Conservation (phyloP, 2,888 invertebrate species). For the Amphipyra berbera region DNA sequence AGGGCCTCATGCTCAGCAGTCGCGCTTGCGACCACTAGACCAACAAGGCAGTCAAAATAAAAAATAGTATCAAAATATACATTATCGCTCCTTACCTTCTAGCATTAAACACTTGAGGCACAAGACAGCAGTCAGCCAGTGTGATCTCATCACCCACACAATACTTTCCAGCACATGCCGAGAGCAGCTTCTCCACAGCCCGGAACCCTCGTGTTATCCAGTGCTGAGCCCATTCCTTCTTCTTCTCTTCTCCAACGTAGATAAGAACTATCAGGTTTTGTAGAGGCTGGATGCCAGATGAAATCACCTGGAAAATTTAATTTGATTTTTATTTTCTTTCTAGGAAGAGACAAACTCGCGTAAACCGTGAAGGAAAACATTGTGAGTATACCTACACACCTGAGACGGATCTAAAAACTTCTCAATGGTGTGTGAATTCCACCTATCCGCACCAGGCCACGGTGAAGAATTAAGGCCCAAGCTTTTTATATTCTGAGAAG, state of each 20-base stretch:
- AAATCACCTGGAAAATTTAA: slow-evolving; percentile 90
- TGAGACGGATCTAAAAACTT: too few species aligned
- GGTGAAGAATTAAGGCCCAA: too few species aligned
- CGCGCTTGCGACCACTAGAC: too few species aligned
- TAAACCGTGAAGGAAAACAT: too few species aligned
- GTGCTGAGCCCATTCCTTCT: slow-evolving; percentile 97
- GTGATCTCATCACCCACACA: slow-evolving; percentile 98
- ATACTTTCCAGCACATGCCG: slow-evolving; percentile 96
- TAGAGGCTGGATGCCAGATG: slow-evolving; percentile 98
- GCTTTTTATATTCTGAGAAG: too few species aligned
- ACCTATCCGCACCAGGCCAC: too few species aligned
- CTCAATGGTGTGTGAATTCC: too few species aligned
- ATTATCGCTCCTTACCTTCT: slow-evolving; percentile 90
- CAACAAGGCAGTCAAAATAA: too few species aligned
- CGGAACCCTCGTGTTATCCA: slow-evolving; percentile 97
- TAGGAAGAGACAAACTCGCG: too few species aligned
- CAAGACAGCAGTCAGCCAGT: slow-evolving; percentile 97
- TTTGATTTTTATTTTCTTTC: too few species aligned
- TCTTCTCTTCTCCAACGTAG: slow-evolving; percentile 96
- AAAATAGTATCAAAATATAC: neutral
- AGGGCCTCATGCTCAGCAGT: too few species aligned
- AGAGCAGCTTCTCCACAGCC: slow-evolving; percentile 96
- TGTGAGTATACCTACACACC: too few species aligned
- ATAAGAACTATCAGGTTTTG: slow-evolving; percentile 97
- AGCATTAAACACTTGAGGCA: slow-evolving; percentile 98